Percentiles rank a stretch among this genome's conserved stretches.
phyloP scores from a whole-genome alignment of 2,888 invertebrate species.

The Andrena bucephala region DNA sequence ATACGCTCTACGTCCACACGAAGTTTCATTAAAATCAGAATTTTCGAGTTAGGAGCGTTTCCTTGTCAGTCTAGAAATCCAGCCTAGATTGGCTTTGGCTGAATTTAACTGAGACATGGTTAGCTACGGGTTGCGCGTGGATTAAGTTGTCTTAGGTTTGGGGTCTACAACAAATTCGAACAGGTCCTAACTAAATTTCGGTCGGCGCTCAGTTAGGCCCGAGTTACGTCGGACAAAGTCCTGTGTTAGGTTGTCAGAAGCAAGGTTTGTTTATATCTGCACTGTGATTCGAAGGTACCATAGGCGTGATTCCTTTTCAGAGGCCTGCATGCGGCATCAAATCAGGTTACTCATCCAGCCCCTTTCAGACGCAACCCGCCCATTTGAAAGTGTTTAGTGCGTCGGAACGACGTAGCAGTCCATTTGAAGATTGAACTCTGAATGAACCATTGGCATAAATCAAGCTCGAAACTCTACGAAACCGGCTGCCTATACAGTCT shows the following conservation, averaged over 20 bases:
- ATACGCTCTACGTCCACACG: no score
- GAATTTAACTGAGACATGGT: neutral
- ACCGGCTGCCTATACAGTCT: neutral
- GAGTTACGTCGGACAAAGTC: neutral
- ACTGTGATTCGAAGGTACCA: neutral
- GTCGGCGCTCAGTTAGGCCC: neutral
- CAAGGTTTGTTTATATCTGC: no score
- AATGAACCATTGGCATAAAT: neutral
- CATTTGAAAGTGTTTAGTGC: neutral
- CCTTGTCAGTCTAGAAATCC: neutral
- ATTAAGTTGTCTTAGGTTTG: neutral
- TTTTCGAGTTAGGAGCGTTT: neutral
- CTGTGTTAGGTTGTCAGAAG: no score
- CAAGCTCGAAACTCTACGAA: conserved; percentile 5
- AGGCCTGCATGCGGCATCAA: neutral
- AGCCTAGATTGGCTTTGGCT: neutral
- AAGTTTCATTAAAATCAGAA: neutral
- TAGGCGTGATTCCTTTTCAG: conserved; percentile 10
- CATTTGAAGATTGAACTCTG: conserved; percentile 17
- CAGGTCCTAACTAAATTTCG: neutral
- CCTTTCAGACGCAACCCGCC: neutral
- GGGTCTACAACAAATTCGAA: neutral
- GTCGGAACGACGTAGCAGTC: neutral
- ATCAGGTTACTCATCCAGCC: no score
- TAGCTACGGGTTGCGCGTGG: neutral